Evolutionary conservation across 2,888 invertebrate genomes (phyloP).

Genomic region (Andrena dorsata): DNA sequence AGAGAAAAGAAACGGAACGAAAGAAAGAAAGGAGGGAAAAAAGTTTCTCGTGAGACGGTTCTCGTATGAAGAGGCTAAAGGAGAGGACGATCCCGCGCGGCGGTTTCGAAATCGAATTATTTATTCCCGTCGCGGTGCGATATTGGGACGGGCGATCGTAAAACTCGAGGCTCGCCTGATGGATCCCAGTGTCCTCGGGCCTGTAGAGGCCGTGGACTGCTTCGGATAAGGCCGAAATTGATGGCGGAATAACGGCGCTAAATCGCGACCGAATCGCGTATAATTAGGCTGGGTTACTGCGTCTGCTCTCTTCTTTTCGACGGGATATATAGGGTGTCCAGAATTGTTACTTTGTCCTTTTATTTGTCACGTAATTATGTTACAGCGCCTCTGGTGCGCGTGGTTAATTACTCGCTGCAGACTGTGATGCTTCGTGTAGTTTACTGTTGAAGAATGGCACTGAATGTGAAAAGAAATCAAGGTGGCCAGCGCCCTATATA

Average conservation of each 20-base stretch:
- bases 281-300: constrained; percentile 73
- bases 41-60: not conserved
- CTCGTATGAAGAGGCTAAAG: constrained; percentile 25
- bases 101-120: constrained; percentile 74
- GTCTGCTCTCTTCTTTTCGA: constrained; percentile 19
- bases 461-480: no score
- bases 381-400: no score
- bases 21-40: not conserved
- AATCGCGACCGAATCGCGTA: constrained; percentile 74
- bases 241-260: constrained; percentile 77
- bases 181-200: constrained; percentile 68
- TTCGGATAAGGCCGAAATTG: constrained; percentile 73
- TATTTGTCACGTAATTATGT: no score
- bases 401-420: no score
- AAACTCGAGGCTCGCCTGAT: constrained; percentile 69
- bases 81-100: constrained; percentile 25
- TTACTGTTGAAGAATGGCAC: no score
- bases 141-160: constrained; percentile 72
- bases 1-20: no score
- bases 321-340: constrained; percentile 6
- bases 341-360: not conserved
- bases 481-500: no score
- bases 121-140: constrained; percentile 70
- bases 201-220: constrained; percentile 59
- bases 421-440: no score